Conservation (phyloP, 2,113 vertebrate species). For the Xerus inauris region DNA sequence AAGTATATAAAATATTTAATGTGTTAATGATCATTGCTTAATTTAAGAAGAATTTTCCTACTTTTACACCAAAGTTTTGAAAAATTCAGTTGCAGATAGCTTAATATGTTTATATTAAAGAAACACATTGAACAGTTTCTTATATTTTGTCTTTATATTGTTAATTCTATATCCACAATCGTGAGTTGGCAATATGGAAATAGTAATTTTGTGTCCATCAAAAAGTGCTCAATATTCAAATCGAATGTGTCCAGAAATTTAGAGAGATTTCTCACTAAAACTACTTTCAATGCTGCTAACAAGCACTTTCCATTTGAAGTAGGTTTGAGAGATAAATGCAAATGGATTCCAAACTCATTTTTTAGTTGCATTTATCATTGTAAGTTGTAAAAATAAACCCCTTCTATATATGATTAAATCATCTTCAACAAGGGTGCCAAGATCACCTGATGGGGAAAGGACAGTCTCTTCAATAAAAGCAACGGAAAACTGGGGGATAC, state of each 20-base stretch:
- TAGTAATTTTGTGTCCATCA: conserved; percentile 6
- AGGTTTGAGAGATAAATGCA: neutral
- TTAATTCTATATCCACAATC: neutral
- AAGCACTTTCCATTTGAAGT: neutral
- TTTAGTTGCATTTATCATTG: conserved; percentile 19
- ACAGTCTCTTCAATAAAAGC: neutral
- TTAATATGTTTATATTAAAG: neutral
- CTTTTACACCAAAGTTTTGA: neutral
- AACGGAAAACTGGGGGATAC: neutral
- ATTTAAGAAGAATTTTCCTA: neutral
- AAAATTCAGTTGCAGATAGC: neutral
- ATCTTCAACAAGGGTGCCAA: neutral
- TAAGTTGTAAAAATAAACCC: conserved; percentile 25
- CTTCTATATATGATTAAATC: neutral
- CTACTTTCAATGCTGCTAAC: neutral
- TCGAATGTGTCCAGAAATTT: neutral
- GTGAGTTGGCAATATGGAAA: neutral
- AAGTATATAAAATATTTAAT: neutral
- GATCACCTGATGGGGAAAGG: neutral
- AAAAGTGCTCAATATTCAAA: neutral
- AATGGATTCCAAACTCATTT: neutral
- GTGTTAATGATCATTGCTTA: neutral
- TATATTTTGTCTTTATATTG: conserved; percentile 6
- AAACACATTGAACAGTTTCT: neutral
- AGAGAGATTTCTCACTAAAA: neutral